Base-by-base conservation (phyloP, 2,888 invertebrate genomes). In the Argyresthia albistria region DNA sequence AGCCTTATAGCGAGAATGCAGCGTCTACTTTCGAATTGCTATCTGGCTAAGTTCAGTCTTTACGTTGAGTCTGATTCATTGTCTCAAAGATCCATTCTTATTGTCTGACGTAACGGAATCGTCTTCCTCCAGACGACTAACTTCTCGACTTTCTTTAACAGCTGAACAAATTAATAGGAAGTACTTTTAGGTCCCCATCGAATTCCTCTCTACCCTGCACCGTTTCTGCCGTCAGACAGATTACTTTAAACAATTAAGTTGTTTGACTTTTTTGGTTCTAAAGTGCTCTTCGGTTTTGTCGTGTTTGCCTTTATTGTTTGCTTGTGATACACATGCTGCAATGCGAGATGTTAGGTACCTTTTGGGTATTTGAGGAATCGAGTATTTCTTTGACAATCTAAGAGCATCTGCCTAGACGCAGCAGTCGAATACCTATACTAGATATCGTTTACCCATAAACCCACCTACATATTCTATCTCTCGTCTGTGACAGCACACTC, bases 121-220 rank as follows among this genome's bases (percentile, higher is more conserved):
- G 42, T 43, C 42, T 39, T 10, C 50, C 42, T 15, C 25, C 7
- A 25, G 50, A 25, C 50, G 39, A 39, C 42, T 12, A 50, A 50
- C 25, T 50, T 43, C 42, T 43, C 35, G 35, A 43, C 50, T 39
- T 43, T 43, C 42, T 11, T n/a, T 48, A 36, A 12, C 16, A 43
- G 42, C 43, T 43, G 50, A 43, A 50, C 42, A 50, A 50, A 50
- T 50, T 42, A 50, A 43, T 11, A 42, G 49, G 43, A 50, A 42
- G 42, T 43, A 43, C 42, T 50, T 25, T 25, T 10, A 12, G 45
- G 14, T 25, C 25, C 45, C 14, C 45, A 48, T 48, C 48, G 37
- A 36, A 48, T 37, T 37, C 37, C 14, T 4, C 35, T 47, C 46
- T 47, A 47, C 37, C 25, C n/a, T 39, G 39, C 39, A 9, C 9